Base-by-base conservation (phyloP, 2,797 vertebrate species). In the Masticophis lateralis region DNA sequence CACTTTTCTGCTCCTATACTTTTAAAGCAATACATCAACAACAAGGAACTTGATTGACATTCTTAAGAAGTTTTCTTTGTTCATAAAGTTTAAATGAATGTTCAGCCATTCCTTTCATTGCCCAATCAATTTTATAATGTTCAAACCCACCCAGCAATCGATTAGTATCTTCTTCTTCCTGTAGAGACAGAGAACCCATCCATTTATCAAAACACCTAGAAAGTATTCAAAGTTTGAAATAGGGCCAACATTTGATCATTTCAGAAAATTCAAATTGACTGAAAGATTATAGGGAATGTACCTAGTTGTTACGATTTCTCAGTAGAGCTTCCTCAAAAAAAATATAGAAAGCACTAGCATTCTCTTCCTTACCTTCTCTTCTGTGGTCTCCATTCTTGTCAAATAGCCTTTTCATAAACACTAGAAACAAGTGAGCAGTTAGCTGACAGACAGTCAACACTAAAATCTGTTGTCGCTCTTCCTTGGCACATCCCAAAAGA, bases 331-430 rank as follows among this genome's bases (percentile, higher is more conserved):
- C 20, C 59, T 88, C 22, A 61, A 87, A 47, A 25, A 25, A 83
- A 25, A 57, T 12, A 91, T 4, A 89, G 14, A 86, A 47, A 89
- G 43, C 16, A 22, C 20, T 28, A 86, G 4, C 0, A 16, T 43
- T n/a, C 61, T 86, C 53, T 79, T 90, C 11, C 97, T 96, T 97
- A 97, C 97, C 96, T 96, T 96, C 92, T 95, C 92, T 8, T 94
- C 94, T 93, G 94, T 93, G 92, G 93, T 96, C 91, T 94, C 96
- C 96, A 97, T 97, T 94, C 69, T 86, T 6, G 1, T 0, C 14
- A 94, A 94, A 91, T 89, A 94, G 91, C 56, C 66, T 57, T 86
- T 47, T 74, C 92, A 94, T 94, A 95, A 69, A 86, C n/a, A 22
- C 91, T 93, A 18, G 47, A 22, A 66, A 89, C 53, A 43, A 55